Conservation (phyloP, 2,888 invertebrate genomes). For the Caenorhabditis uteleia region DNA sequence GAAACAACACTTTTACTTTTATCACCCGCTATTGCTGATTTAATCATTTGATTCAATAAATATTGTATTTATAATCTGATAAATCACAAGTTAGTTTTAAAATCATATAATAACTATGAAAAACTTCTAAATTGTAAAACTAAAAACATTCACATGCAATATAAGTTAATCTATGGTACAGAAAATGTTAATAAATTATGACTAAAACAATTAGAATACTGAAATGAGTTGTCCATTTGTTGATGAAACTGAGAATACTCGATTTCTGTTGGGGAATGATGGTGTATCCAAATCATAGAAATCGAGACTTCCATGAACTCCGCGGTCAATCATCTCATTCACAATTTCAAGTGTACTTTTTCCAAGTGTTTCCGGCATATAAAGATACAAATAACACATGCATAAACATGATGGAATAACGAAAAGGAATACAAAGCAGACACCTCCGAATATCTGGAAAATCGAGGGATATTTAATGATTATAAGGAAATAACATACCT, state of each 20-base stretch:
- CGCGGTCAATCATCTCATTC: slow-evolving; percentile 37
- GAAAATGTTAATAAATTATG: too few species aligned
- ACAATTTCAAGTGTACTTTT: slow-evolving; percentile 53
- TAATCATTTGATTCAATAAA: too few species aligned
- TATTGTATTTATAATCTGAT: too few species aligned
- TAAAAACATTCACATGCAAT: too few species aligned
- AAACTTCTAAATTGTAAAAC: too few species aligned
- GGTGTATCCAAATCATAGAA: slow-evolving; percentile 12
- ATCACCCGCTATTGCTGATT: too few species aligned
- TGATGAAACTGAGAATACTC: slow-evolving; percentile 12
- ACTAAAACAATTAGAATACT: too few species aligned
- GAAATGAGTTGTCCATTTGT: too few species aligned
- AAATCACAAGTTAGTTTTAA: too few species aligned
- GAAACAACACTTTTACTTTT: too few species aligned
- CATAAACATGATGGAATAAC: slow-evolving; percentile 56
- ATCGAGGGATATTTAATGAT: not conserved
- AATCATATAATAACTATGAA: too few species aligned
- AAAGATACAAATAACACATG: slow-evolving; percentile 54
- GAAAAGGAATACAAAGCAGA: slow-evolving; percentile 55
- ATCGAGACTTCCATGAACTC: slow-evolving; percentile 1
- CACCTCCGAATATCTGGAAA: slow-evolving; percentile 56
- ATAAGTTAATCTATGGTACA: too few species aligned
- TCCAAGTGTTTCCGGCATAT: slow-evolving; percentile 60
- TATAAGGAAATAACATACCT: slow-evolving; percentile 26
- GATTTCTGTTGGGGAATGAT: slow-evolving; percentile 6